Conservation (phyloP, 92 coral and sea anemone species). For the Zoanthus gigantus region DNA sequence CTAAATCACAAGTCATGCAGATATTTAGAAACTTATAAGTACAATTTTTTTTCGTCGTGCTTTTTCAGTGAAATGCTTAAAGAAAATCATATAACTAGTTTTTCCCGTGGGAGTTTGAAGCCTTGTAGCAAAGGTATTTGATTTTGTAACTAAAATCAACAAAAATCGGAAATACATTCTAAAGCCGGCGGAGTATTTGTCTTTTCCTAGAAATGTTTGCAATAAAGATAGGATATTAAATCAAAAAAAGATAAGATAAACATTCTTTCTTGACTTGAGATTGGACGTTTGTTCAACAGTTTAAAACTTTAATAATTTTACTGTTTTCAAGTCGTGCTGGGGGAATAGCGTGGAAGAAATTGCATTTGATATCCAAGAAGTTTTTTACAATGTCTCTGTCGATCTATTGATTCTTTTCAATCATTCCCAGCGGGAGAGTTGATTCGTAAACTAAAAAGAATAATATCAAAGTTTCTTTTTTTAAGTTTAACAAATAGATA, state of each 20-base stretch:
- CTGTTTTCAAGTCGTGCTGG: slow-evolving; percentile 12
- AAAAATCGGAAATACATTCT: background rate
- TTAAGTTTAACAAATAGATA: too few relatives aligned
- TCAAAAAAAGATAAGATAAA: too few relatives aligned
- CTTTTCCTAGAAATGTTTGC: background rate
- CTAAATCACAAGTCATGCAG: background rate
- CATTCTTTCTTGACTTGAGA: background rate
- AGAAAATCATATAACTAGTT: background rate
- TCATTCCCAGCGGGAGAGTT: slow-evolving; percentile 10
- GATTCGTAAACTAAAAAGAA: background rate
- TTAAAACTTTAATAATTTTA: slow-evolving; percentile 32
- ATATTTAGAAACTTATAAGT: background rate
- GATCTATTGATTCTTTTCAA: background rate
- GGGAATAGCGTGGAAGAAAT: background rate
- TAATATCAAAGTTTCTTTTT: background rate
- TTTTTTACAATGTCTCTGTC: background rate
- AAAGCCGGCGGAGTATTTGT: background rate
- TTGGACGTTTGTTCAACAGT: background rate
- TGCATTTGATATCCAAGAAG: background rate
- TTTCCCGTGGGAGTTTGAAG: background rate
- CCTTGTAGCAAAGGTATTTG: background rate
- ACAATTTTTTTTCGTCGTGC: background rate
- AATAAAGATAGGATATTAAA: background rate
- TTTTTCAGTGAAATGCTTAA: background rate
- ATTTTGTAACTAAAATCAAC: background rate